A percentile compares a stretch with the other conserved stretches of the same genome.
phyloP scores from a whole-genome alignment of 2,797 vertebrate genomes.

The Crenuchus spilurus region DNA sequence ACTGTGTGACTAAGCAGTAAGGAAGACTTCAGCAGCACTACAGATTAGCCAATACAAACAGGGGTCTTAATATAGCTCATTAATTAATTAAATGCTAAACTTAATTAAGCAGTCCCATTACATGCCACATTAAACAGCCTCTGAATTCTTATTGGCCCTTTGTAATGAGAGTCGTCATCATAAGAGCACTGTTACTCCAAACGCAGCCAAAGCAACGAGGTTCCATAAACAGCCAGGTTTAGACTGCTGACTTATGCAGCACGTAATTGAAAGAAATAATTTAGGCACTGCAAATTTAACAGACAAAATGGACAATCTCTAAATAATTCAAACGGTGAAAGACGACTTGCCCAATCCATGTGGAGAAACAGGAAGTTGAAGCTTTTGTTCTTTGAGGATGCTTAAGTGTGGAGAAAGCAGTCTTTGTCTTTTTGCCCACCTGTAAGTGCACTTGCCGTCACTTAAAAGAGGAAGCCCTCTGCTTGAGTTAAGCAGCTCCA shows the following conservation, averaged over 20 bases:
- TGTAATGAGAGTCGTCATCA: constrained; percentile 66
- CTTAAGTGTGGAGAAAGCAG: neutral
- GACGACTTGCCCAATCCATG: neutral
- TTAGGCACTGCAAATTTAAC: neutral
- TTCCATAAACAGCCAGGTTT: constrained; percentile 12
- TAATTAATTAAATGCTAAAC: constrained; percentile 80
- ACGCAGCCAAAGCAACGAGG: neutral
- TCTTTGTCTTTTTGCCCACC: neutral
- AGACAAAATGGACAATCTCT: no score
- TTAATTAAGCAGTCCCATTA: constrained; percentile 81
- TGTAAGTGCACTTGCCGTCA: no score
- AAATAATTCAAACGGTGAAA: no score
- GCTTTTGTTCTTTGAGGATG: neutral
- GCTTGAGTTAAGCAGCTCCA: neutral
- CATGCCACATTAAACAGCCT: constrained; percentile 79
- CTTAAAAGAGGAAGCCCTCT: no score
- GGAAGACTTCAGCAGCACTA: constrained; percentile 51
- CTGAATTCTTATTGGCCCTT: constrained; percentile 73
- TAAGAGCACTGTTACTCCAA: constrained; percentile 10
- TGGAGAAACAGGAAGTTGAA: neutral
- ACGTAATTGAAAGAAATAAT: neutral
- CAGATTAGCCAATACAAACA: constrained; percentile 63
- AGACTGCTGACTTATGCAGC: constrained; percentile 4
- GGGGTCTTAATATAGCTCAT: constrained; percentile 72
- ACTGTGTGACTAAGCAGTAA: constrained; percentile 19